These are phyloP conservation scores for Brachymystax lenok DNA, from an alignment of 2,797 vertebrate species.

Conservation along the genomic window DNA sequence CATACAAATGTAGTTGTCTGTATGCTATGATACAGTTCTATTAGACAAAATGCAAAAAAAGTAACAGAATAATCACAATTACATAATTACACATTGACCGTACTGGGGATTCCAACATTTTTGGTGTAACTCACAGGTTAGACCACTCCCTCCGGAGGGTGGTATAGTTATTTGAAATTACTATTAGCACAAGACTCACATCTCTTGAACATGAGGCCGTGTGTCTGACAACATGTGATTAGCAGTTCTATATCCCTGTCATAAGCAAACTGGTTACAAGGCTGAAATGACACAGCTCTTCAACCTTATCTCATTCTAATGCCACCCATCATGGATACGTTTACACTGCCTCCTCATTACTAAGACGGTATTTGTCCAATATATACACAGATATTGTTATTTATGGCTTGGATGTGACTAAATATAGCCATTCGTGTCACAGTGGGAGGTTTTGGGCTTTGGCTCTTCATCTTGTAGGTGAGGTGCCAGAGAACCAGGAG, in stretches of 20 bases:
- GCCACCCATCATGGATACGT: background rate
- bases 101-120: background rate
- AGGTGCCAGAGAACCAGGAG: slow-evolving; percentile 74
- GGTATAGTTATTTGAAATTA: background rate
- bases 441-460: slow-evolving; percentile 85
- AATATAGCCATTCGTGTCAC: slow-evolving; percentile 74
- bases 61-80: background rate
- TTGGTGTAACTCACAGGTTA: background rate
- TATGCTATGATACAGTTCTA: background rate
- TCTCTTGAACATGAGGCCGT: background rate
- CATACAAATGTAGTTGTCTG: background rate
- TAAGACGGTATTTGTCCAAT: background rate
- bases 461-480: slow-evolving; percentile 82
- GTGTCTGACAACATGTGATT: background rate
- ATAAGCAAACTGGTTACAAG: background rate
- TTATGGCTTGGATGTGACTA: background rate
- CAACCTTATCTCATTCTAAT: background rate
- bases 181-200: background rate
- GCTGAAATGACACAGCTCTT: background rate
- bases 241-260: background rate
- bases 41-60: background rate
- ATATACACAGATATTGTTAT: slow-evolving; percentile 7
- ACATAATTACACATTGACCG: background rate
- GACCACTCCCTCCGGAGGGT: background rate
- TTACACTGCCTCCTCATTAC: background rate